Percentiles rank a stretch among this genome's conserved stretches.
Evolutionary conservation across 2,797 vertebrate species (phyloP).

Genomic region (Microctenopoma lineatum): DNA sequence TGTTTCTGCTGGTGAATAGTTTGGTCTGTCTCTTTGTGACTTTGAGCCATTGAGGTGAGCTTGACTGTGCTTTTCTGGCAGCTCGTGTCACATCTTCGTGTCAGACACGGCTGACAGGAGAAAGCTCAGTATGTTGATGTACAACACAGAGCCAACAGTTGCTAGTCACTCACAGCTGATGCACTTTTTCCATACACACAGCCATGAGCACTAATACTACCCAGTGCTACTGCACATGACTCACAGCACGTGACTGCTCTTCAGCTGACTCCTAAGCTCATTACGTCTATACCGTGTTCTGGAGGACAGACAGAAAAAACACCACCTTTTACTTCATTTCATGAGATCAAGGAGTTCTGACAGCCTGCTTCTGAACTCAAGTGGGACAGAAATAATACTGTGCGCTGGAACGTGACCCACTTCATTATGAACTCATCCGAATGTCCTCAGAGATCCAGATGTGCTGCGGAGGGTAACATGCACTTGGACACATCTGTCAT

Average conservation of each 20-base stretch:
- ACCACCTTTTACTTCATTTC: background rate
- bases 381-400: background rate
- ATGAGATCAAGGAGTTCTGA: background rate
- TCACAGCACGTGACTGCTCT: constrained; percentile 40
- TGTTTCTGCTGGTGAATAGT: too few relatives aligned
- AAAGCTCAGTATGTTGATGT: constrained; percentile 54
- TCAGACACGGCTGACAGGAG: constrained; percentile 23
- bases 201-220: constrained; percentile 8
- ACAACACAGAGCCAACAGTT: constrained; percentile 35
- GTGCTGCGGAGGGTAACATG: background rate
- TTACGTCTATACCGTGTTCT: constrained; percentile 30
- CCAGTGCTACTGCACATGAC: constrained; percentile 33
- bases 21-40: too few relatives aligned
- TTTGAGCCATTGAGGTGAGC: background rate
- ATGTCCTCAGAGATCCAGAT: constrained; percentile 16
- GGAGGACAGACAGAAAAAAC: constrained; percentile 1
- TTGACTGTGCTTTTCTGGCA: background rate
- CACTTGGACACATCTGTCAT: background rate
- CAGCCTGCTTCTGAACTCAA: too few relatives aligned
- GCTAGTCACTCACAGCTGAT: constrained; percentile 9
- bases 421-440: background rate
- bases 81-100: constrained; percentile 53
- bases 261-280: constrained; percentile 47
- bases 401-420: background rate
- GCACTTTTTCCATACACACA: constrained; percentile 9